A percentile compares a stretch with the other conserved stretches of the same genome.
phyloP scores from a whole-genome alignment of 2,113 vertebrate species.

The rabbit (Oryctolagus cuniculus) region DNA sequence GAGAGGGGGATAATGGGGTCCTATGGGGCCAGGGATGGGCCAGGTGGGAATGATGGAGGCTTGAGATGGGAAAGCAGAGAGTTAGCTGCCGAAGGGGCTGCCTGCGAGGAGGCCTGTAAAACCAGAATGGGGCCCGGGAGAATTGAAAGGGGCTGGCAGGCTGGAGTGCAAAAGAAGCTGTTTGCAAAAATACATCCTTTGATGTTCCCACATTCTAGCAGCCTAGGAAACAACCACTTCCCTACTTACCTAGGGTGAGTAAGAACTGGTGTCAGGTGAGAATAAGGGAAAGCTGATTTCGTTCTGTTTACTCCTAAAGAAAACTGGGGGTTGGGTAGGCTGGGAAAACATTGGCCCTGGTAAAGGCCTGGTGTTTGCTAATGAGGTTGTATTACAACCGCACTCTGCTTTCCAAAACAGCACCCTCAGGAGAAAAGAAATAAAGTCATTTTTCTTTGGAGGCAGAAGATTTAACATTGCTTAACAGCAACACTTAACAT shows the following conservation, averaged over 20 bases:
- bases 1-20: constrained; percentile 68
- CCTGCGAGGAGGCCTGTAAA: neutral
- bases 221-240: constrained; percentile 36
- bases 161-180: constrained; percentile 13
- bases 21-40: constrained; percentile 8
- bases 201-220: neutral
- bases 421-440: constrained; percentile 76
- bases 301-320: constrained; percentile 49
- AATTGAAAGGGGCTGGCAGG: neutral
- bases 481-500: constrained; percentile 85
- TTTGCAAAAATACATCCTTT: constrained; percentile 39
- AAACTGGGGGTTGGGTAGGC: neutral
- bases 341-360: neutral
- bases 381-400: constrained; percentile 60
- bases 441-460: constrained; percentile 79
- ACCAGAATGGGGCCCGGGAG: constrained; percentile 26
- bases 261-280: constrained; percentile 48
- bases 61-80: neutral
- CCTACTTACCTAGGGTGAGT: neutral
- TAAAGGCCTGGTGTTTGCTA: constrained; percentile 58
- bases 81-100: neutral
- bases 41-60: constrained; percentile 52
- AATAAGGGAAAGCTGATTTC: constrained; percentile 27
- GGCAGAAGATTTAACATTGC: constrained; percentile 83
- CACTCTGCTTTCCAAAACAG: constrained; percentile 74